Evolutionary conservation across 2,113 vertebrate species (phyloP).

Genomic region (Setophaga coronata): DNA sequence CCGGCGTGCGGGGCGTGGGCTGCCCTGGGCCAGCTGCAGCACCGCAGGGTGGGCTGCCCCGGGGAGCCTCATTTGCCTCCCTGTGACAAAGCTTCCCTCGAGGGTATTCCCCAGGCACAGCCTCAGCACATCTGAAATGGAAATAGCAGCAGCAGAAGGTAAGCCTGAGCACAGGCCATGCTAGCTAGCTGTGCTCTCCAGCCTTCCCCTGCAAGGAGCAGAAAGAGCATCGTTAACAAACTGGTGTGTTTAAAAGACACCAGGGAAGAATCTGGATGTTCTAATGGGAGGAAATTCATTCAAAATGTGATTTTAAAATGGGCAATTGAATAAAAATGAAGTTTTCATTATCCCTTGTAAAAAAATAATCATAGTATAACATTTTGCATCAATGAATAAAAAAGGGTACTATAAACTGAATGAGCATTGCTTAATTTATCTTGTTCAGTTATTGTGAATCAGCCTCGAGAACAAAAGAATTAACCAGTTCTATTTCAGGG

Average conservation of each 20-base stretch:
- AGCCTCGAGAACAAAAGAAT: neutral
- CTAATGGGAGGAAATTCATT: neutral
- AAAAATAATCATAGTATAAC: neutral
- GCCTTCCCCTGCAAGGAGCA: neutral
- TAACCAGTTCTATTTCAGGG: neutral
- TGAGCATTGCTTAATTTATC: neutral
- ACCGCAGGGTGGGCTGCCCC: neutral
- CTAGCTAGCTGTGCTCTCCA: neutral
- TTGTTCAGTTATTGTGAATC: neutral
- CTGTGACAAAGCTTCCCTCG: neutral
- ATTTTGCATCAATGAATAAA: neutral
- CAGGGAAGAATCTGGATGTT: neutral
- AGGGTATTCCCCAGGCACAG: conserved; percentile 30
- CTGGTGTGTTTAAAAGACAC: neutral
- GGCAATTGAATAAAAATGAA: neutral
- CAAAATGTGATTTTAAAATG: neutral
- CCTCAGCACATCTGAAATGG: neutral
- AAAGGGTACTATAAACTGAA: neutral
- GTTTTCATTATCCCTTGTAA: neutral
- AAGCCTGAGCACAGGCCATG: neutral
- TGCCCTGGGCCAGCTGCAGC: neutral
- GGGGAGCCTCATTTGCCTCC: conserved; percentile 20
- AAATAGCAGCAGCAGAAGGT: conserved; percentile 37
- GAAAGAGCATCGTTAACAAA: neutral
- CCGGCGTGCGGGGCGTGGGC: neutral